phyloP scores from a whole-genome alignment of 1,140 invertebrate species.

The Drosophila bocki region DNA sequence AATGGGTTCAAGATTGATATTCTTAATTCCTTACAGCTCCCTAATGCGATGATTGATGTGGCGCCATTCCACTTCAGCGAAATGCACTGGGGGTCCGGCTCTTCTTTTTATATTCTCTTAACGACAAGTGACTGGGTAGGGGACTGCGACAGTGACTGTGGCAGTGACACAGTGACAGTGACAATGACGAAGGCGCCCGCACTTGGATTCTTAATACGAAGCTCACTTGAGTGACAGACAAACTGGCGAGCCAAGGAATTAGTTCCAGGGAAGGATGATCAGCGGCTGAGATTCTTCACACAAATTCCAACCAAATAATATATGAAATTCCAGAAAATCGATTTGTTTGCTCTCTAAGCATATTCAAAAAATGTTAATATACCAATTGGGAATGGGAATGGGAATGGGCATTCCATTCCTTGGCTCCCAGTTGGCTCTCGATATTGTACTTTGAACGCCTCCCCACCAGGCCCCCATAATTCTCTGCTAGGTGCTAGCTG shows the following conservation, averaged over 20 bases:
- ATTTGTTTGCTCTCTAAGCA: constrained; percentile 56
- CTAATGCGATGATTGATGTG: constrained; percentile 79
- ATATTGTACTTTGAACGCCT: constrained; percentile 59
- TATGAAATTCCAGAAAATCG: constrained; percentile 26
- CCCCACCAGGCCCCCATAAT: constrained; percentile 32
- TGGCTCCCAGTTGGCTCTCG: constrained; percentile 36
- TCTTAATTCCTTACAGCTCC: constrained; percentile 44
- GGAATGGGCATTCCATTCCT: constrained; percentile 45
- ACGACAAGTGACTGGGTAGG: constrained; percentile 18
- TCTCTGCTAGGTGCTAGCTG: constrained; percentile 4
- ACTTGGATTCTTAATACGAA: constrained; percentile 4
- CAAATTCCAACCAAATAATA: constrained; percentile 53
- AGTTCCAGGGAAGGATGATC: constrained; percentile 6
- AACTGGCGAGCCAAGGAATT: constrained; percentile 2
- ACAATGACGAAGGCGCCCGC: constrained; percentile 25
- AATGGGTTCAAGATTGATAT: constrained; percentile 39
- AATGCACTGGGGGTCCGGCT: constrained; percentile 21
- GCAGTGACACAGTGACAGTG: constrained; percentile 23
- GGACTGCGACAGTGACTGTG: constrained; percentile 8
- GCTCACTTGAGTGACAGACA: constrained; percentile 23
- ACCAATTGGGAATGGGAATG: constrained; percentile 12
- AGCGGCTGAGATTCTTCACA: constrained; percentile 17
- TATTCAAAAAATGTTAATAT: constrained; percentile 23
- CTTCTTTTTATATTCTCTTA: not conserved
- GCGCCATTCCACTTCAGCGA: constrained; percentile 57